Base-by-base conservation (phyloP, 2,113 vertebrate genomes). In the Pungitius pungitius region DNA sequence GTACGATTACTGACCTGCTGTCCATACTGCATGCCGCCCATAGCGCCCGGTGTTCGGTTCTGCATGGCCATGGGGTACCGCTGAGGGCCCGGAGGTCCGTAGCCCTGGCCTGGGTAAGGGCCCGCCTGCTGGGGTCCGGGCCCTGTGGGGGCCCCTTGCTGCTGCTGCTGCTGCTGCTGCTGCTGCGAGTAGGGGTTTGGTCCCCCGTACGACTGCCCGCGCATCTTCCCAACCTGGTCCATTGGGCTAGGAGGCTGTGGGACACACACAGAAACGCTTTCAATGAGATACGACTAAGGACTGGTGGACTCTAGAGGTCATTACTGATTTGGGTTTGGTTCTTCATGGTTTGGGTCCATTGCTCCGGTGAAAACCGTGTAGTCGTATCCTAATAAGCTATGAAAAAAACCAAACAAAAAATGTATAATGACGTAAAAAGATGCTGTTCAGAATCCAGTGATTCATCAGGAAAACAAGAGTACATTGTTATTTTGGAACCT, bases 161-260 rank as follows among this genome's bases (percentile, higher is more conserved):
- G 78, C 59, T 96, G 96, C 62, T 97, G 96, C 58, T 96, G 96
- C 58, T 96, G 96, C 63, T 95, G 66, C 94, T 95, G 77, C 60
- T 96, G 96, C 63, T 97, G 96, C 8, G 96, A 91, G 89, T 97
- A 99, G 0, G 96, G 96, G 93, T 93, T 96, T 77, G 89, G 93
- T 62, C 93, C 94, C 79, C 94, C 95, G 40, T 97, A 99, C 2
- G 95, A 95, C 91, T 98, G 97, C 70, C 95, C 94, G 60, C 98
- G 94, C 94, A 98, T 97, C 93, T 99, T 99, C 85, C 96, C 97
- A 90, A 98, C 96, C 94, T 96, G 97, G 90, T 99, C 98, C 97
- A 99, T 98, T 1, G 97, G 95, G 90, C 94, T 96, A 8, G 96
- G 93, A 68, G 97, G 95, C 97, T 98, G 90, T 49, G 92, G 66